Conservation (phyloP, 2,113 vertebrate genomes). For the human (Homo sapiens) region DNA sequence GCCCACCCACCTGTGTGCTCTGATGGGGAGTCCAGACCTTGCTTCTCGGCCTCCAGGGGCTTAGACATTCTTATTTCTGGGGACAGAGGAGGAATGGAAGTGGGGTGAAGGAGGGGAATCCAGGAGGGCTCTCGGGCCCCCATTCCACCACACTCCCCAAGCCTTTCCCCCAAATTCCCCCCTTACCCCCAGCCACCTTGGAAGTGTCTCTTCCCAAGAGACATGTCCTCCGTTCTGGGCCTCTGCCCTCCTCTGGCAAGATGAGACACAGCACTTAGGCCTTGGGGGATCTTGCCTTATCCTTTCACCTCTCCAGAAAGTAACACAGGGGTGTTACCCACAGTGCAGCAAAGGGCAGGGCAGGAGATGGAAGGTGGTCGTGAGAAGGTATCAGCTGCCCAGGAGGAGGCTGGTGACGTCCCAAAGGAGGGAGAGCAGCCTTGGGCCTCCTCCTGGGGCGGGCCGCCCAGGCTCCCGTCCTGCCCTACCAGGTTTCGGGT, state of each 20-base stretch:
- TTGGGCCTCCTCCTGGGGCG: neutral
- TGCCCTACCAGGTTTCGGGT: conserved; percentile 66
- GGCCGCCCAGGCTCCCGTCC: neutral
- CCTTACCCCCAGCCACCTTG: neutral
- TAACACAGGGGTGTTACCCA: neutral
- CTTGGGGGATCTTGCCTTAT: neutral
- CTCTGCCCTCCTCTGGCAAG: neutral
- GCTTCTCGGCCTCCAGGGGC: conserved; percentile 83
- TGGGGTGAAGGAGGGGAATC: neutral
- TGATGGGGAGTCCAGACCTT: conserved; percentile 80
- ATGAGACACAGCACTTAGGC: neutral
- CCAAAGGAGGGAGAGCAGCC: neutral
- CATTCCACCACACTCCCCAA: neutral
- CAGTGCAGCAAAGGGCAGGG: neutral
- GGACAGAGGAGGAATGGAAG: conserved; percentile 36
- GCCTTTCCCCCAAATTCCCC: neutral
- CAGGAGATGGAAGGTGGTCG: neutral
- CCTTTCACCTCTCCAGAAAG: neutral
- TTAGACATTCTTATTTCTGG: conserved; percentile 88
- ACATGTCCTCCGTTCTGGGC: neutral
- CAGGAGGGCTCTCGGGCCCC: neutral
- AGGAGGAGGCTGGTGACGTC: neutral
- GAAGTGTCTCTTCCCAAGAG: neutral
- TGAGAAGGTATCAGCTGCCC: neutral
- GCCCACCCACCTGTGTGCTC: conserved; percentile 80